Evolutionary conservation across 2,888 invertebrate genomes (phyloP).

Genomic region (Ommatoiulus sabulosus): DNA sequence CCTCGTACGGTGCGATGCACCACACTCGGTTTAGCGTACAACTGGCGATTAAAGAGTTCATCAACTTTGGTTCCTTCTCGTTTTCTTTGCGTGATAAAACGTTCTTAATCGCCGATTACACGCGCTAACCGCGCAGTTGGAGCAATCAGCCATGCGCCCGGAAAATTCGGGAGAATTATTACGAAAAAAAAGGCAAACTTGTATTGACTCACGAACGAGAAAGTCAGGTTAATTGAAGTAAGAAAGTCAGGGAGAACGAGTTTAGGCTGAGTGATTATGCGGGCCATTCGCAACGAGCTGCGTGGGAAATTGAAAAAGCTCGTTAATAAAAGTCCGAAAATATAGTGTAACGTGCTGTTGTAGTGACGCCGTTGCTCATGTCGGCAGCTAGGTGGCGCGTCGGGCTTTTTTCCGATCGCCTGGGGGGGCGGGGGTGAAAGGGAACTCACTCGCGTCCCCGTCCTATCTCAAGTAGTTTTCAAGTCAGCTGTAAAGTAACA

Average conservation of each 20-base stretch:
- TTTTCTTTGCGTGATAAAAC: too few species aligned
- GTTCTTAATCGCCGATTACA: neutral
- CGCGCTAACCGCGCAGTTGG: too few species aligned
- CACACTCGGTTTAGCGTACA: neutral
- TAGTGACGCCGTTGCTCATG: too few species aligned
- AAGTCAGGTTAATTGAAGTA: slow-evolving; percentile 36
- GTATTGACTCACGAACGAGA: slow-evolving; percentile 40
- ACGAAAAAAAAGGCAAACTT: neutral
- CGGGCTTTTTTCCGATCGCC: too few species aligned
- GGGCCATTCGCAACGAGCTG: slow-evolving; percentile 2
- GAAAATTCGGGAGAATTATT: too few species aligned
- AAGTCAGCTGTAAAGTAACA: too few species aligned
- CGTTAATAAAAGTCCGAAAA: neutral
- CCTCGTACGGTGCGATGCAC: neutral
- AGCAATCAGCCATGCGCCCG: too few species aligned
- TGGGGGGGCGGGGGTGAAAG: too few species aligned
- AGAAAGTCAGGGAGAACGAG: slow-evolving; percentile 36
- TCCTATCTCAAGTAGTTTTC: neutral
- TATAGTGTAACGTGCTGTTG: too few species aligned
- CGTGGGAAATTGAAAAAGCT: slow-evolving; percentile 10
- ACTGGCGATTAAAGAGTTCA: neutral
- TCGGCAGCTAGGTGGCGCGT: too few species aligned
- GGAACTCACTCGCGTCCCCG: neutral
- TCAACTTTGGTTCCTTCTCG: too few species aligned
- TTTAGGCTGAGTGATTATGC: slow-evolving; percentile 10